Conservation (phyloP, 1,140 invertebrate genomes). For the Mylabris phalerata region DNA sequence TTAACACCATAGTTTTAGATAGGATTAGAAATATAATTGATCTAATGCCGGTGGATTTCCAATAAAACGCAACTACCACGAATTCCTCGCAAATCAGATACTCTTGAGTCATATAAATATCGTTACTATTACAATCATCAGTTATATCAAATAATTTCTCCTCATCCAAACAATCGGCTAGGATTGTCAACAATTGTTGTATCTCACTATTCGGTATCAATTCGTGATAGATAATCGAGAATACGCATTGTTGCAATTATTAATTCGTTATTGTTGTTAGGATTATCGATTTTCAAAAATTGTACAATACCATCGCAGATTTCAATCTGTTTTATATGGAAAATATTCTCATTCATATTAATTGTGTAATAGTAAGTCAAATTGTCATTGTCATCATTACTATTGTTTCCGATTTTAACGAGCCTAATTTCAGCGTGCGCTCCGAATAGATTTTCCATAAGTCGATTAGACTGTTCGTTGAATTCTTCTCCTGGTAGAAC, state of each 20-base stretch:
- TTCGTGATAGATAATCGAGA: constrained; percentile 56
- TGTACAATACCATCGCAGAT: constrained; percentile 38
- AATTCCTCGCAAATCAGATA: constrained; percentile 56
- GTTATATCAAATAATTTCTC: too few species aligned
- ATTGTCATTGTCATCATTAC: constrained; percentile 49
- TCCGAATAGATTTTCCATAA: constrained; percentile 55
- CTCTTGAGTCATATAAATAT: constrained; percentile 37
- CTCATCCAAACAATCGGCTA: constrained; percentile 50
- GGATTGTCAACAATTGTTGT: constrained; percentile 46
- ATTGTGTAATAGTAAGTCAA: constrained; percentile 54
- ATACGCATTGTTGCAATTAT: constrained; percentile 57
- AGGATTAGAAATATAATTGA: constrained; percentile 32
- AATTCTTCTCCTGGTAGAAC: constrained; percentile 52
- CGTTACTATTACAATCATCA: constrained; percentile 32
- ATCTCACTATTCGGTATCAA: constrained; percentile 47
- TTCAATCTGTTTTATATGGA: constrained; percentile 40
- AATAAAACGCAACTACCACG: constrained; percentile 47
- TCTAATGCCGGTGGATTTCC: constrained; percentile 33
- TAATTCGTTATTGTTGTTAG: constrained; percentile 46
- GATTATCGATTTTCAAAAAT: constrained; percentile 29
- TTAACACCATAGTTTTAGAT: constrained; percentile 36
- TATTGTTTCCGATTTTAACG: constrained; percentile 44
- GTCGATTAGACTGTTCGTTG: constrained; percentile 49
- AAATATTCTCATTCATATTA: constrained; percentile 36
- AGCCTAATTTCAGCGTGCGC: constrained; percentile 41